Evolutionary conservation across 1,140 invertebrate genomes (phyloP), one percentile per base, ranked within the genome.

Genomic region (Lutraria rhynchaena): DNA sequence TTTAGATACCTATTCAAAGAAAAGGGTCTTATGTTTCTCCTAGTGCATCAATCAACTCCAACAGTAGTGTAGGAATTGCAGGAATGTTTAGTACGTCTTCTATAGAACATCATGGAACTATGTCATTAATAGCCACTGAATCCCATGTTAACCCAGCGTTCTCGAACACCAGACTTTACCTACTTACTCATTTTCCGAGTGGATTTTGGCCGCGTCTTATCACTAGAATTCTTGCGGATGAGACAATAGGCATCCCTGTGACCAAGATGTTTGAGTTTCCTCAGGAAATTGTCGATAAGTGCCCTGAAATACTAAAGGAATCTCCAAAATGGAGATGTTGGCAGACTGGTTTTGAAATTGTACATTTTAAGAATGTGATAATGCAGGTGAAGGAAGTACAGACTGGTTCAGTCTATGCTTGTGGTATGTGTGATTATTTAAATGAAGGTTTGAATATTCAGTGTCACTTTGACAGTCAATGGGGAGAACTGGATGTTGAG

Each of bases 171-270:
- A 87, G 93, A 24, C 87, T 94, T 1, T 94, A 93, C 83, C 85
- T 93, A 5, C 96, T 99, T 94, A 98, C 98, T 0, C 99, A 99
- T 92, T 97, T 99, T 90, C 99, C 99, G 0, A 97, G 96, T 85
- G 99, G 99, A 0, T 99, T 99, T 92, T 99, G 98, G 99, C 97
- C 98, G 0, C 93, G 98, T 13, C 93, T 99, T 3, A 97, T 98
- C 17, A 98, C 98, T 0, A 93, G 98, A 27, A 95, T 99, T 61
- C 92, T 99, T 31, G 97, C 97, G 0, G 98, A 99, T 91, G 96
- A 75, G 17, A 73, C 85, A 9, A 55, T 91, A 15, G 86, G 44
- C 94, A 95, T 76, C 0, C 86, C 86, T 74, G 85, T 86, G 0
- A 60, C 53, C 9, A 78, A 84, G 9, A 70, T 91, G 73, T 90